A percentile compares a stretch with the other conserved stretches of the same genome.
Evolutionary conservation across 1,140 invertebrate genomes (phyloP).

Genomic region (Carposina sasakii): DNA sequence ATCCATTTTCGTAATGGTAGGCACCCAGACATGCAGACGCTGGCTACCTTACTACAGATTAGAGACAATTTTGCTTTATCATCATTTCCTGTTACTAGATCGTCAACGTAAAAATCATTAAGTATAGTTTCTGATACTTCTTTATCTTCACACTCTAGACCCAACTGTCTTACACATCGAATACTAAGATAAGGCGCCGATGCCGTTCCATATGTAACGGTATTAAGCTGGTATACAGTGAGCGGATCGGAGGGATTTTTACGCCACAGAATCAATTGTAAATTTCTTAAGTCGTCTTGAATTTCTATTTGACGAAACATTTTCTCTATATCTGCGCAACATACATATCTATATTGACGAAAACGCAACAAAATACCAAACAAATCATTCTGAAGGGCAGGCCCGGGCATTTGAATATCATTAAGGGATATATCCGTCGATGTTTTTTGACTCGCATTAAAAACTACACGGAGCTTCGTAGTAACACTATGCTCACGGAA

Average conservation of each 20-base stretch:
- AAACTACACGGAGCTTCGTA: no score
- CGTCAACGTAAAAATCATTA: slow-evolving; percentile 64
- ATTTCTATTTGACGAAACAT: slow-evolving; percentile 54
- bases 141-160: slow-evolving; percentile 9
- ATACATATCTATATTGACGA: slow-evolving; percentile 11
- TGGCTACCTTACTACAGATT: slow-evolving; percentile 30
- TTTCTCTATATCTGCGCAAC: slow-evolving; percentile 40
- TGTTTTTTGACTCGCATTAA: no score
- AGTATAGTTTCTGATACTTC: slow-evolving; percentile 26
- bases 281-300: slow-evolving; percentile 23
- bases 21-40: slow-evolving; percentile 16
- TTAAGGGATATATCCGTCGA: no score
- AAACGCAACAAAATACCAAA: no score
- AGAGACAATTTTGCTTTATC: not conserved
- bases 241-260: slow-evolving; percentile 20
- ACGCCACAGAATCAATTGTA: slow-evolving; percentile 50
- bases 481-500: no score
- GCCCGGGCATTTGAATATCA: no score
- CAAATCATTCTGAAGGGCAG: no score
- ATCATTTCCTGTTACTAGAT: slow-evolving; percentile 39
- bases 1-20: slow-evolving; percentile 37
- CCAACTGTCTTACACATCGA: slow-evolving; percentile 24
- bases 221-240: slow-evolving; percentile 25
- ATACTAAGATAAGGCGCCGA: slow-evolving; percentile 35
- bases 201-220: slow-evolving; percentile 33